These are phyloP conservation scores for Tachina fera DNA, from an alignment of 2,888 invertebrate species.

Conservation along the genomic window DNA sequence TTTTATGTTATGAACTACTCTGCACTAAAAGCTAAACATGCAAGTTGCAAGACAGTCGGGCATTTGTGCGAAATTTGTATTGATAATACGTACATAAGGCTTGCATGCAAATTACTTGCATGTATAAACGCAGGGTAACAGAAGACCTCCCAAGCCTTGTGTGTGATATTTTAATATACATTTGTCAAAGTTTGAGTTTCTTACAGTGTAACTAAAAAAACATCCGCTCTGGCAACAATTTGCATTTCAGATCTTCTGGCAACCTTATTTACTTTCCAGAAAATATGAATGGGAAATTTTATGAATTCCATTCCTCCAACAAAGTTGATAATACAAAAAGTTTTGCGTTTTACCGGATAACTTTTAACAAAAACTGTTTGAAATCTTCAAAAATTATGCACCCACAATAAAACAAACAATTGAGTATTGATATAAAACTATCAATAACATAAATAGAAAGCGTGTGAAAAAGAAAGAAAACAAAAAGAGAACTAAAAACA, in stretches of 20 bases:
- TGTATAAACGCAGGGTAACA: too few species aligned
- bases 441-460: neutral
- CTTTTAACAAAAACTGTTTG: neutral
- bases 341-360: conserved; percentile 43
- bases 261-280: conserved; percentile 34
- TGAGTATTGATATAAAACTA: neutral
- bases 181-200: too few species aligned
- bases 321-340: conserved; percentile 11
- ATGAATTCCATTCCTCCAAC: conserved; percentile 64
- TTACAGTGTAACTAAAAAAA: too few species aligned
- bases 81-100: too few species aligned
- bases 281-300: conserved; percentile 32
- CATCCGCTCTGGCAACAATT: conserved; percentile 12
- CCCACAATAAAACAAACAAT: conserved; percentile 9
- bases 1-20: too few species aligned
- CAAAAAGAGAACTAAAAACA: neutral
- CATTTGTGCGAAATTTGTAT: too few species aligned
- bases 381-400: neutral
- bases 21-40: too few species aligned
- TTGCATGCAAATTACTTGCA: too few species aligned
- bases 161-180: too few species aligned
- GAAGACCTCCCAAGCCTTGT: too few species aligned
- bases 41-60: too few species aligned
- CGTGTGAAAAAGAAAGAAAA: neutral
- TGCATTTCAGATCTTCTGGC: neutral